Percentiles rank a stretch among this genome's conserved stretches.
Evolutionary conservation across 2,797 vertebrate species (phyloP).

Genomic region (Peromyscus attwateri): DNA sequence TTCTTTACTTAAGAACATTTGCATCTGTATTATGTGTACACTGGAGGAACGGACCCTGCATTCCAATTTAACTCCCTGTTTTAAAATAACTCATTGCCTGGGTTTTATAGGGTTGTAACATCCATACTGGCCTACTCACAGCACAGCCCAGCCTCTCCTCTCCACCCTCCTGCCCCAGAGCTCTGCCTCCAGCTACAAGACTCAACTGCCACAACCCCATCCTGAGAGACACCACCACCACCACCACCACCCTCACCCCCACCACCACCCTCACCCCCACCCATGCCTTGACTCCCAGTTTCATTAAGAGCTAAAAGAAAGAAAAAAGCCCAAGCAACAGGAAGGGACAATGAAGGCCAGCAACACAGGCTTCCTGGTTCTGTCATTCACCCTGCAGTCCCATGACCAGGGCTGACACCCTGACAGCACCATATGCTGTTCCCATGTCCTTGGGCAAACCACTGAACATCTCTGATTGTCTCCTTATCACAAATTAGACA

Average conservation of each 20-base stretch:
- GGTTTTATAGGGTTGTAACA: constrained; percentile 44
- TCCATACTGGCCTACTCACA: rapidly evolving
- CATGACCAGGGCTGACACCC: neutral
- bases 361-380: neutral
- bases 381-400: neutral
- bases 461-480: neutral
- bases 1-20: constrained; percentile 37
- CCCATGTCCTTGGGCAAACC: neutral
- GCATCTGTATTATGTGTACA: neutral
- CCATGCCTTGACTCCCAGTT: neutral
- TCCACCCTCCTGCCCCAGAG: too few species aligned
- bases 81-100: neutral
- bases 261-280: too few species aligned
- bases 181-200: neutral
- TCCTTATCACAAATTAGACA: neutral
- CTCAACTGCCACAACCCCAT: neutral
- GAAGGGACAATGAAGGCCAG: neutral
- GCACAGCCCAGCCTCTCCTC: neutral
- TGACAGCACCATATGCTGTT: too few species aligned
- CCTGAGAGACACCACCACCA: neutral
- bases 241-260: too few species aligned
- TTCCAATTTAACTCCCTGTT: constrained; percentile 1
- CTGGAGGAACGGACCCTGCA: neutral
- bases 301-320: neutral
- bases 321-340: neutral